phyloP scores from a whole-genome alignment of 2,888 invertebrate genomes.

The Amphipoea lucens region DNA sequence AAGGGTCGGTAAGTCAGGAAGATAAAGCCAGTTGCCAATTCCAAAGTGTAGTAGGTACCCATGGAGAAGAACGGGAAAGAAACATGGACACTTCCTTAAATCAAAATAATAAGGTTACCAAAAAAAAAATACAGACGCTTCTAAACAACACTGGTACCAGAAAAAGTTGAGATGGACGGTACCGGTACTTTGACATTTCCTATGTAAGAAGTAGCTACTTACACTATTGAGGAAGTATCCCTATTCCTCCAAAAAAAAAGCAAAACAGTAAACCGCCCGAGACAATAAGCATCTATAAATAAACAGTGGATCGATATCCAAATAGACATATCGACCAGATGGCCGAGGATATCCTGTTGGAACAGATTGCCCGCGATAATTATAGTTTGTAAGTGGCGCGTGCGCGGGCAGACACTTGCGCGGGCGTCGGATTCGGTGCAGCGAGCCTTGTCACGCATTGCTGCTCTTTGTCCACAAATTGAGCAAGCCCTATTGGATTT shows the following conservation, averaged over 20 bases:
- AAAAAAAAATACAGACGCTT: too few relatives aligned
- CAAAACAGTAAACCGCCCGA: slow-evolving; percentile 59
- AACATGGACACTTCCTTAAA: too few relatives aligned
- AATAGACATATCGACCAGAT: slow-evolving; percentile 85
- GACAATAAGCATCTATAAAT: slow-evolving; percentile 76
- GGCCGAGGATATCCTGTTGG: slow-evolving; percentile 88
- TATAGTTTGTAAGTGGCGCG: slow-evolving; percentile 82
- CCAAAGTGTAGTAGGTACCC: too few relatives aligned
- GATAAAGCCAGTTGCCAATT: too few relatives aligned
- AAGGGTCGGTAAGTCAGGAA: too few relatives aligned
- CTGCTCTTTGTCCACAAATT: slow-evolving; percentile 38
- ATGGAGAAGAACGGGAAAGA: too few relatives aligned
- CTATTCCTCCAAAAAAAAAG: slow-evolving; percentile 26
- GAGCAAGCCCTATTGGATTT: neutral
- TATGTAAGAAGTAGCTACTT: neutral
- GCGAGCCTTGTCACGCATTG: slow-evolving; percentile 56
- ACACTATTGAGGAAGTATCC: slow-evolving; percentile 39
- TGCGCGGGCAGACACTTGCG: slow-evolving; percentile 68
- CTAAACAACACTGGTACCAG: too few relatives aligned
- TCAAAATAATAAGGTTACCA: too few relatives aligned
- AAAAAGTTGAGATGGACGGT: neutral
- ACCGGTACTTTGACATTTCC: neutral
- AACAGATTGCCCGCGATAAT: slow-evolving; percentile 85
- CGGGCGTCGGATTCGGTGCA: slow-evolving; percentile 43
- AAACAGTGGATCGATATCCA: slow-evolving; percentile 71